Evolutionary conservation across 2,113 vertebrate genomes (phyloP).

Genomic region (Parus major): DNA sequence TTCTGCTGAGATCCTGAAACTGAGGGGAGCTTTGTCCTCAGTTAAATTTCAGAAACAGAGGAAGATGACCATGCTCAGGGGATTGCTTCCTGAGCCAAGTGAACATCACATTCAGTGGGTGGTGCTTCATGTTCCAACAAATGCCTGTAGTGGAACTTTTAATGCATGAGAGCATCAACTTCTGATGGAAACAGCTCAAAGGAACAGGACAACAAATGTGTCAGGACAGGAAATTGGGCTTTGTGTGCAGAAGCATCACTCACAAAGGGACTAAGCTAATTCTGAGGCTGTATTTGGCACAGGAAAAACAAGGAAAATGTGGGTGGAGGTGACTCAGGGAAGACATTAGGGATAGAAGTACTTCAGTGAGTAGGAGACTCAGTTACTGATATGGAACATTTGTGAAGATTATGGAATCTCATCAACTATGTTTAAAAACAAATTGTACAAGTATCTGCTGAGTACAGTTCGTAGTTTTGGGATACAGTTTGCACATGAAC

Average conservation of each 20-base stretch:
- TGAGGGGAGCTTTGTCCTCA: background rate
- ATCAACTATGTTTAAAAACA: background rate
- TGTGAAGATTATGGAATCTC: background rate
- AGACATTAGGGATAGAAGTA: background rate
- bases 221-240: background rate
- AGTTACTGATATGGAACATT: background rate
- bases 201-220: background rate
- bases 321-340: background rate
- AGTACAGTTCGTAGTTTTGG: background rate
- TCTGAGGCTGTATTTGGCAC: background rate
- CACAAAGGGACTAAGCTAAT: background rate
- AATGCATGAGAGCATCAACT: background rate
- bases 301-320: background rate
- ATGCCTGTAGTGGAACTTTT: background rate
- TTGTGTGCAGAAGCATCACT: background rate
- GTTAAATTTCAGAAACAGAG: background rate
- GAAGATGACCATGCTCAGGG: background rate
- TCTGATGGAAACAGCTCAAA: background rate
- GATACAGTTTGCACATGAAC: background rate
- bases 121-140: background rate
- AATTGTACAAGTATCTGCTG: background rate
- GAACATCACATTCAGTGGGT: background rate
- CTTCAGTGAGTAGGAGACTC: background rate
- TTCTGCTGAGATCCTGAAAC: background rate
- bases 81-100: background rate